Evolutionary conservation across 2,888 invertebrate species (phyloP).

Genomic region (Drosophila antonietae): DNA sequence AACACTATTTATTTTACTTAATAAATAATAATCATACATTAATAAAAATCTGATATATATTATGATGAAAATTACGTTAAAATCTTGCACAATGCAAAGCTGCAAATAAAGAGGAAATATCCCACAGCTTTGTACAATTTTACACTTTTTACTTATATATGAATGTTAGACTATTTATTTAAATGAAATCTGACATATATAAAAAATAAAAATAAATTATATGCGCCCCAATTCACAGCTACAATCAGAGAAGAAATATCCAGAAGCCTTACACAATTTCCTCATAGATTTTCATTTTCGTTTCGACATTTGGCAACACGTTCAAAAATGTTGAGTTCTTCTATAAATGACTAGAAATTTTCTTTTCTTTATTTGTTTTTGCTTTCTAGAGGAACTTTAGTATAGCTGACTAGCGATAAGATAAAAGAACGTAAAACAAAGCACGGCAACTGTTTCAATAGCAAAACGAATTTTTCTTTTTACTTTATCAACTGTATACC

Average conservation of each 20-base stretch:
- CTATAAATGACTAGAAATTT: slow-evolving; percentile 1
- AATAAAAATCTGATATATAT: too few species aligned
- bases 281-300: slow-evolving; percentile 4
- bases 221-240: neutral
- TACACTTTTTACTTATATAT: too few species aligned
- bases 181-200: neutral
- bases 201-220: neutral
- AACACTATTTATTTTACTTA: too few species aligned
- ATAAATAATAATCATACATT: too few species aligned
- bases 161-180: neutral
- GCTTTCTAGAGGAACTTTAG: slow-evolving; percentile 42
- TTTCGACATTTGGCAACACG: slow-evolving; percentile 20
- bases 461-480: neutral
- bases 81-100: too few species aligned
- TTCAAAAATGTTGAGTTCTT: slow-evolving; percentile 5
- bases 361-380: slow-evolving; percentile 22
- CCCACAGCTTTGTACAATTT: too few species aligned
- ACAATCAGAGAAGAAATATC: neutral
- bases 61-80: too few species aligned
- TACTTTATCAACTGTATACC: neutral
- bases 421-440: slow-evolving; percentile 45
- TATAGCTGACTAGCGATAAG: slow-evolving; percentile 54
- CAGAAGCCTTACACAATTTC: slow-evolving; percentile 2
- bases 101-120: too few species aligned
- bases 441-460: slow-evolving; percentile 13